Evolutionary conservation across 2,797 vertebrate genomes (phyloP), one percentile per base, ranked within the genome.

Genomic region (Pipistrellus nathusii): DNA sequence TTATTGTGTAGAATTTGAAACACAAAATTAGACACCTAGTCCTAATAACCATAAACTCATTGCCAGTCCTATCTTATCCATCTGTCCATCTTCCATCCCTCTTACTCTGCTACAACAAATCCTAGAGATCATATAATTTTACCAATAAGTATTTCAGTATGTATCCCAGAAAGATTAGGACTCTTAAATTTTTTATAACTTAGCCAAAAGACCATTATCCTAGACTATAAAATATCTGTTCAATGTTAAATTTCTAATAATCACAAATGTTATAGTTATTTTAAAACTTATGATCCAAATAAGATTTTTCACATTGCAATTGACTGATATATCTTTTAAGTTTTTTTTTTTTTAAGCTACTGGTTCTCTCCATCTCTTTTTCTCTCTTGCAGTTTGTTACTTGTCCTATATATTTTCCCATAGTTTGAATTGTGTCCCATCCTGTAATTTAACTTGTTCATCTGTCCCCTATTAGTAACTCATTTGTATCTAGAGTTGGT

Each of bases 1-100:
- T 92, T 55, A 69, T 66, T 85, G 7, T 80, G 0, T 82, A 86
- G 69, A 89, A 91, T 96, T 94, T 96, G 18, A 82, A 88, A 88
- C 35, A 72, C 41, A 55, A 38, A 90, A 93, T 9, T 91, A 68
- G 55, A 88, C 9, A 77, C 21, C 14, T 93, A 21, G 25, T 84
- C 51, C 59, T 44, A 68, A 0, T 83, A 48, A 41, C 38, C 27
- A 11, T 83, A 25, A 44, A 11, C 6, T 6, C 18, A 9, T 48
- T 80, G 20, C 25, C n/a, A 57, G 0, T 55, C 27, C 38, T 68
- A 11, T 51, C 23, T 81, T 6, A 55, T 46, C 57, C 25, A 46
- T 57, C 46, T 69, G 0, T 77, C 72, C 27, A 90, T 11, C 30
- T 85, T 7, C 68, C 25, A 27, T 83, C 35, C 59, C 6, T 91